Evolutionary conservation across 92 coral and sea anemone species (phyloP).

Genomic region (Umimayanthus chanpuru): DNA sequence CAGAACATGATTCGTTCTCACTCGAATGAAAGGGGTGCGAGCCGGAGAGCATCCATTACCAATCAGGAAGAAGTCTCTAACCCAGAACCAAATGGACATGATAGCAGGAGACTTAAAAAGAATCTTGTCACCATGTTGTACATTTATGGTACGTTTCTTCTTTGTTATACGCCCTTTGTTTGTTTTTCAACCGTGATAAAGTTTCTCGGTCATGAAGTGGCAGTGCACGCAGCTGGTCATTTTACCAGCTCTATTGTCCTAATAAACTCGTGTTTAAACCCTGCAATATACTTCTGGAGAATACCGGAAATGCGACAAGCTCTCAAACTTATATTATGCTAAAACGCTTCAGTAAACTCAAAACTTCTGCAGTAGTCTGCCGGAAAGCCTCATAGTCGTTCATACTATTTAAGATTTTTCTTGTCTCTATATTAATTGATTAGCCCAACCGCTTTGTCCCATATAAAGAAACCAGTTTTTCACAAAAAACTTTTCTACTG

Average conservation of each 20-base stretch:
- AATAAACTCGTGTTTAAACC: conserved; percentile 11
- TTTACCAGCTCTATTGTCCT: background rate
- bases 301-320: conserved; percentile 15
- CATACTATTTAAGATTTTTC: too few species aligned
- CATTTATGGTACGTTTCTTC: conserved; percentile 4
- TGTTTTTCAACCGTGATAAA: background rate
- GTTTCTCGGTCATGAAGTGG: background rate
- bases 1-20: background rate
- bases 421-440: too few species aligned
- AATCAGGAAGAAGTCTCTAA: background rate
- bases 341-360: background rate
- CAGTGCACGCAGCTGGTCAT: conserved; percentile 4
- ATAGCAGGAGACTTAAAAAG: background rate
- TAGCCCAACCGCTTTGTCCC: too few species aligned
- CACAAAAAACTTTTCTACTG: too few species aligned
- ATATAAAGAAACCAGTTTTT: too few species aligned
- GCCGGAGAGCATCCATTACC: background rate
- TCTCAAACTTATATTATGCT: background rate
- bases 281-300: conserved; percentile 16
- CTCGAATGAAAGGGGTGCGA: background rate
- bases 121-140: background rate
- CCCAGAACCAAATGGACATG: background rate
- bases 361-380: background rate
- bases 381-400: too few species aligned
- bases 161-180: background rate